Evolutionary conservation across 2,113 vertebrate species (phyloP).

Genomic region (Sceloporus undulatus): DNA sequence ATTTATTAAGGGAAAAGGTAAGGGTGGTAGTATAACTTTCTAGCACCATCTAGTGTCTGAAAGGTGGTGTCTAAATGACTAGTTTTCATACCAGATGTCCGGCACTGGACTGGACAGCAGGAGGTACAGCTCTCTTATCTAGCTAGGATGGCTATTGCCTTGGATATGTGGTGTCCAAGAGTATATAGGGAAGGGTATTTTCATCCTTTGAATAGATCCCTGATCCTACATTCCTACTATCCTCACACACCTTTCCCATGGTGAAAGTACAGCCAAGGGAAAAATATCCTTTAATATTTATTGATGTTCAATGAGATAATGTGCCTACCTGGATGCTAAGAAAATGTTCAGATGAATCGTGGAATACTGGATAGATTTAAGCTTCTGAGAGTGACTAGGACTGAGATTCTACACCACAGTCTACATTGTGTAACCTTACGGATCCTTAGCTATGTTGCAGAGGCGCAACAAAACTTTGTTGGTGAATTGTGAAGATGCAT

Average conservation of each 20-base stretch:
- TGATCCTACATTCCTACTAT: background rate
- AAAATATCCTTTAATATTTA: background rate
- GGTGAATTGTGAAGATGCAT: no score
- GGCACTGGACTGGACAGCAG: background rate
- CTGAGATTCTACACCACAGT: no score
- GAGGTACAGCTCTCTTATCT: background rate
- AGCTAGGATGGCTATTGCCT: background rate
- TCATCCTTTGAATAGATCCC: no score
- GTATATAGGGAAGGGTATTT: background rate
- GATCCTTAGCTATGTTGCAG: no score
- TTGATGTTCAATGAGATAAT: background rate
- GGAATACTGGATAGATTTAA: background rate
- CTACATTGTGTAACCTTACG: no score
- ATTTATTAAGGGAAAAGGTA: background rate
- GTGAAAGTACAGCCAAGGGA: background rate
- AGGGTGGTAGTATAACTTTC: conserved; percentile 14
- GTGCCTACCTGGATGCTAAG: background rate
- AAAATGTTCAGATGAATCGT: background rate
- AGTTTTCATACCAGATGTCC: background rate
- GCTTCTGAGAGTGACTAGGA: background rate
- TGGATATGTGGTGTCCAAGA: background rate
- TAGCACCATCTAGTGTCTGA: conserved; percentile 70
- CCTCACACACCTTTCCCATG: background rate
- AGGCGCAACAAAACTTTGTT: no score
- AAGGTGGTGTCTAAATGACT: background rate